Evolutionary conservation across 2,888 invertebrate species (phyloP), one percentile per base, ranked within the genome.

Genomic region (Oscheius sp.): DNA sequence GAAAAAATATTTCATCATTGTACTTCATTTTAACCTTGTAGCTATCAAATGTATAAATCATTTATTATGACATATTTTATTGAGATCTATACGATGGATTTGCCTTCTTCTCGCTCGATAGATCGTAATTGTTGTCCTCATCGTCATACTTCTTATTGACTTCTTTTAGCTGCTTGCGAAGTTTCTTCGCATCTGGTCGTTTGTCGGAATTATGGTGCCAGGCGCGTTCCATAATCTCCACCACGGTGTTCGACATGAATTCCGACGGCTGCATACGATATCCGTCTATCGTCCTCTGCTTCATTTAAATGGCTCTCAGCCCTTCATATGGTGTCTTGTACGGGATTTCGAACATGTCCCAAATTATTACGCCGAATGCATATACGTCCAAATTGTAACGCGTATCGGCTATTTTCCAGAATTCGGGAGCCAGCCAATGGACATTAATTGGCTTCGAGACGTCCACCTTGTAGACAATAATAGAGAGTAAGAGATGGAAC

Each of bases 371-470:
- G 28, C 77, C 81, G 45, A 81, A 80, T 20, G 82, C 82, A 67
- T 75, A 81, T 49, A 81, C 68, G 67, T 82, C 82, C 12, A 81
- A 81, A 66, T 75, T 74, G 72, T 74, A 77, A 24, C 77, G 74
- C 6, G 82, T 81, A 57, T 81, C 81, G 14, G 79, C 82, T 26
- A 70, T 79, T 24, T 68, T 67, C 82, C 82, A 82, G 4, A 82
- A 80, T 67, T 82, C 82, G n/a, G 82, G 82, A n/a, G 80, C 80
- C 28, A 82, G 69, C 82, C 82, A 82, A 41, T 81, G 76, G 9
- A 82, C 80, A 66, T 82, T 82, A 64, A 74, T 67, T 26, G 82
- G 81, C 59, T 82, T 82, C 17, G 64, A 51, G 12, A 82, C 71
- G 62, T 82, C 81, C 33, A 78, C 75, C 67, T 78, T 75, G 61